Conservation (phyloP, 2,797 vertebrate species). For the Chelon labrosus region DNA sequence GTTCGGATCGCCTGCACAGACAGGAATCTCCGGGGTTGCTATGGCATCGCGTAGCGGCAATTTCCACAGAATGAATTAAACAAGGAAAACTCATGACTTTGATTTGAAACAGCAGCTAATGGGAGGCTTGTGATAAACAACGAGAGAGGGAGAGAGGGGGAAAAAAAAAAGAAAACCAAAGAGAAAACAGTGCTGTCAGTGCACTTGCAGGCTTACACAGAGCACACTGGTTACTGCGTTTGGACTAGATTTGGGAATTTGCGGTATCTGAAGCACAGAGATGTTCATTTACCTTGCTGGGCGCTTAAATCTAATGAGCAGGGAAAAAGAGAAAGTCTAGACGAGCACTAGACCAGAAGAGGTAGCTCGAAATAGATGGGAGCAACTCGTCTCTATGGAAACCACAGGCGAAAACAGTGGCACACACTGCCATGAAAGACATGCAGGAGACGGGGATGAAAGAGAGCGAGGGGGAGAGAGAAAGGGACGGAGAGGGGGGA, state of each 20-base stretch:
- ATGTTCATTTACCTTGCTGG: slow-evolving; percentile 48
- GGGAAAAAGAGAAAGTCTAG: slow-evolving; percentile 63
- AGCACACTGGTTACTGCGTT: neutral
- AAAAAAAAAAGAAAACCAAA: neutral
- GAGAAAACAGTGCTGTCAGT: neutral
- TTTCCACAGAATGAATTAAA: slow-evolving; percentile 50
- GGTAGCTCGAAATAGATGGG: slow-evolving; percentile 80
- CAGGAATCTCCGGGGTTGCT: slow-evolving; percentile 59
- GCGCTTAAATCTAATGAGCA: slow-evolving; percentile 58
- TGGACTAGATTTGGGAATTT: slow-evolving; percentile 1
- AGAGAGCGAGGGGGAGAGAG: slow-evolving; percentile 44
- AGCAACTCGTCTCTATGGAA: slow-evolving; percentile 82
- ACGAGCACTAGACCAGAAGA: slow-evolving; percentile 72
- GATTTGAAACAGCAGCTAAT: slow-evolving; percentile 39
- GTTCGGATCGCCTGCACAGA: slow-evolving; percentile 28
- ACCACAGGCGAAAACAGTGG: slow-evolving; percentile 76
- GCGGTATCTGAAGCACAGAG: slow-evolving; percentile 7
- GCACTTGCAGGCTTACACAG: neutral
- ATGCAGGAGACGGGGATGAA: slow-evolving; percentile 78
- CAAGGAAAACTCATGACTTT: slow-evolving; percentile 34
- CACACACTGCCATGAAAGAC: slow-evolving; percentile 74
- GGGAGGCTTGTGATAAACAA: neutral
- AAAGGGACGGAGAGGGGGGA: slow-evolving; percentile 14
- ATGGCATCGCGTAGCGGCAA: slow-evolving; percentile 54
- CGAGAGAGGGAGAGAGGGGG: too few relatives aligned